phyloP scores from a whole-genome alignment of 2,888 invertebrate genomes.

The Ophonus ardosiacus region DNA sequence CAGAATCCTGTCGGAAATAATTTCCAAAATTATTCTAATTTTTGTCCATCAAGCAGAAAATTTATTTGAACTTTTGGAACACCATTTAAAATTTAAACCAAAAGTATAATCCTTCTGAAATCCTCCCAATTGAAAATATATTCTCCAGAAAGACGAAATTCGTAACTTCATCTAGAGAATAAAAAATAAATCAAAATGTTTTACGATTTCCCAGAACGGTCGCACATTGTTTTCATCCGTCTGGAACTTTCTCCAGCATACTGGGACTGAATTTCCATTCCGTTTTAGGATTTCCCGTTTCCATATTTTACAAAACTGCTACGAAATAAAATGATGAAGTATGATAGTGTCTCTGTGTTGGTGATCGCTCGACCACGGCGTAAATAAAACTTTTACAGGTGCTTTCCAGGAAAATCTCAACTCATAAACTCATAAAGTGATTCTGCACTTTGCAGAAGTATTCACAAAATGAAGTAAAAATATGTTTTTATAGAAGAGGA shows the following conservation, averaged over 20 bases:
- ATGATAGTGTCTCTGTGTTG: slow-evolving; percentile 17
- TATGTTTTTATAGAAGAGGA: not conserved
- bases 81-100: slow-evolving; percentile 13
- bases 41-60: not conserved
- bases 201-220: slow-evolving; percentile 31
- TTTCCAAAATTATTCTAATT: not conserved
- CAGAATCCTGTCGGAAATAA: not conserved
- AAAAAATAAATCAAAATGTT: slow-evolving; percentile 49
- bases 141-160: slow-evolving; percentile 14
- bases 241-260: slow-evolving; percentile 35
- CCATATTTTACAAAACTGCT: slow-evolving; percentile 51
- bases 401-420: slow-evolving; percentile 33
- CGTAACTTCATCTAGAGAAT: slow-evolving; percentile 21
- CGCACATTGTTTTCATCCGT: slow-evolving; percentile 45
- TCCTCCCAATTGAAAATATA: slow-evolving; percentile 11
- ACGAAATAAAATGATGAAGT: slow-evolving; percentile 59
- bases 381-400: slow-evolving; percentile 61
- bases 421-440: slow-evolving; percentile 32
- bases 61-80: not conserved
- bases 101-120: slow-evolving; percentile 26
- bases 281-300: slow-evolving; percentile 49
- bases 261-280: slow-evolving; percentile 48
- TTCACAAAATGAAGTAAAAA: slow-evolving; percentile 7
- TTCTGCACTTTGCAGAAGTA: slow-evolving; percentile 5
- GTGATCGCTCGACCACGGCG: slow-evolving; percentile 6